Conservation (phyloP, 2,888 invertebrate species). For the Fabriciana adippe region DNA sequence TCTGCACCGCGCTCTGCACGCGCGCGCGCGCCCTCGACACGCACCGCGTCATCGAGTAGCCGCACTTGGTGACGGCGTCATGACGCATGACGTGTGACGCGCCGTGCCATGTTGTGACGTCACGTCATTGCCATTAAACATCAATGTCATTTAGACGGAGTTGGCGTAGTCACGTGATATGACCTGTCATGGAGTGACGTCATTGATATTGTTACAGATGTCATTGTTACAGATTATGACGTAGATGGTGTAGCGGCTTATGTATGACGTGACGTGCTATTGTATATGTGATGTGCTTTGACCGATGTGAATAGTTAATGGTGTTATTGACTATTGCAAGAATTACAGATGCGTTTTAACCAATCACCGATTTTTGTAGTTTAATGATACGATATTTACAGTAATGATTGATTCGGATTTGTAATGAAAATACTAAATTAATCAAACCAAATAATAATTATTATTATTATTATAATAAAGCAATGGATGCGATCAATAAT, state of each 20-base stretch:
- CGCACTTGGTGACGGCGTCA: constrained; percentile 1
- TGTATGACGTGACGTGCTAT: not conserved
- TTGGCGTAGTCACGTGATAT: too few species aligned
- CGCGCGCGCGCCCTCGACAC: constrained; percentile 58
- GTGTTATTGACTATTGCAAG: constrained; percentile 16
- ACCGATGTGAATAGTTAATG: constrained; percentile 17
- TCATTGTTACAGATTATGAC: too few species aligned
- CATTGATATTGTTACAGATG: too few species aligned
- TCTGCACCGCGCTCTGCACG: constrained; percentile 73
- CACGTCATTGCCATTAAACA: not conserved
- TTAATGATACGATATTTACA: constrained; percentile 12
- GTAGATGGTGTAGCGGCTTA: too few species aligned
- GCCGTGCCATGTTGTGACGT: not conserved
- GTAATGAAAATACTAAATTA: not conserved
- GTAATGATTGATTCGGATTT: constrained; percentile 1
- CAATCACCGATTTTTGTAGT: constrained; percentile 6
- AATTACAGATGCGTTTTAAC: constrained; percentile 7
- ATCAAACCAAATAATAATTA: not conserved
- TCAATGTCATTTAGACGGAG: too few species aligned
- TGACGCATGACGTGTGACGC: too few species aligned
- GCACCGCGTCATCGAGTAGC: constrained; percentile 56
- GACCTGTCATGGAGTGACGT: too few species aligned
- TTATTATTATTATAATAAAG: too few species aligned
- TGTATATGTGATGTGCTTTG: not conserved
- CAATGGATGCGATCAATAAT: not conserved